Evolutionary conservation across 2,113 vertebrate species (phyloP).

Genomic region (Collichthys lucidus): DNA sequence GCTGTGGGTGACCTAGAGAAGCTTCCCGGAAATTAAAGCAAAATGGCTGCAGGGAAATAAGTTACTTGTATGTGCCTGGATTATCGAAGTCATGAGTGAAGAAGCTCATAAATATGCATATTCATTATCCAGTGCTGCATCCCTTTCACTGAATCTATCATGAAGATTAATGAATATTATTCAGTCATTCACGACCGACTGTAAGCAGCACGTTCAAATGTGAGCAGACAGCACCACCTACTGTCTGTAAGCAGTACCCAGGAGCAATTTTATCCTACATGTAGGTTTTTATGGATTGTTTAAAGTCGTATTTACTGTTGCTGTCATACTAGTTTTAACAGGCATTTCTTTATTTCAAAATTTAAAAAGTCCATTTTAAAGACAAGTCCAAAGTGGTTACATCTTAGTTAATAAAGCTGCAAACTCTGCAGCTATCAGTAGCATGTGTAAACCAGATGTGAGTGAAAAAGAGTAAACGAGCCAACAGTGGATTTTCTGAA

Average conservation of each 20-base stretch:
- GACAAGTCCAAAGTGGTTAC: not conserved
- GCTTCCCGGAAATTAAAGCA: slow-evolving; percentile 56
- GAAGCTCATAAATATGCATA: slow-evolving; percentile 75
- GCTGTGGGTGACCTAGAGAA: slow-evolving; percentile 66
- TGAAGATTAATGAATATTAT: slow-evolving; percentile 74
- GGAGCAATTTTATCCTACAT: not conserved
- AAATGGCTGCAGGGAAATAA: slow-evolving; percentile 49
- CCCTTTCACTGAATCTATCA: slow-evolving; percentile 69
- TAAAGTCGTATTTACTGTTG: not conserved
- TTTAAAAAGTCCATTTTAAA: not conserved
- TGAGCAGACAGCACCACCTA: slow-evolving; percentile 63
- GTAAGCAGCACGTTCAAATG: slow-evolving; percentile 11
- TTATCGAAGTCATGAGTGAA: slow-evolving; percentile 69
- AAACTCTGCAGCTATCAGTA: not conserved
- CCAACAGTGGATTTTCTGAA: not conserved
- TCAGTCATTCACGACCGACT: slow-evolving; percentile 61
- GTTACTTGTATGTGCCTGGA: slow-evolving; percentile 59
- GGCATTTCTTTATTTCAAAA: not conserved
- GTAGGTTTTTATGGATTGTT: not conserved
- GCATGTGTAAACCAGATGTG: not conserved
- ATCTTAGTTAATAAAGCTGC: not conserved
- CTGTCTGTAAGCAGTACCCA: slow-evolving; percentile 20
- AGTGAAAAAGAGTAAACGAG: not conserved
- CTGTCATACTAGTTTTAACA: not conserved
- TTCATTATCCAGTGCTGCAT: slow-evolving; percentile 71